Conservation (phyloP, 2,888 invertebrate genomes). For the Toxonevra muliebris region DNA sequence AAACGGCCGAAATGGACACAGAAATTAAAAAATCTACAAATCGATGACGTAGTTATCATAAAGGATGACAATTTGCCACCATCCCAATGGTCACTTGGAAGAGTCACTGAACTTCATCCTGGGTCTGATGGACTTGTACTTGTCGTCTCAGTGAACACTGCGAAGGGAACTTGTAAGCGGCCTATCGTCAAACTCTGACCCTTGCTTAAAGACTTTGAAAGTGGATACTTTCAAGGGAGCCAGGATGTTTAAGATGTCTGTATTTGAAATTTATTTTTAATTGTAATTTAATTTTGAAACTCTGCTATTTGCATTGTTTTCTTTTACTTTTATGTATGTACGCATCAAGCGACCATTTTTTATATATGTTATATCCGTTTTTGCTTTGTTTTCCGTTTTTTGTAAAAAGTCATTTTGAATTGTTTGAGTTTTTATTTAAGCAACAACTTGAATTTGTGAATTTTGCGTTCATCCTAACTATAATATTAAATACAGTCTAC, state of each 20-base stretch:
- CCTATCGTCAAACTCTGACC: too few species aligned
- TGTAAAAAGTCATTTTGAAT: too few species aligned
- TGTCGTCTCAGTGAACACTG: constrained; percentile 20
- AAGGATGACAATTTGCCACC: constrained; percentile 2
- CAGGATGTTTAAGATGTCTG: background rate
- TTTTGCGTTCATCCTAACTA: too few species aligned
- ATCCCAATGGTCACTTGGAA: background rate
- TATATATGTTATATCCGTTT: background rate
- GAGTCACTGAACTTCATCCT: background rate
- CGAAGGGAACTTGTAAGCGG: constrained; percentile 15
- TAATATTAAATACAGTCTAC: too few species aligned
- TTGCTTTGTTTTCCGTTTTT: too few species aligned
- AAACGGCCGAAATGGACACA: constrained; percentile 32
- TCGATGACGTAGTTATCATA: constrained; percentile 28
- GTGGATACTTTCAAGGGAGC: background rate
- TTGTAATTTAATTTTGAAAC: too few species aligned
- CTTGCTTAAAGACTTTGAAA: too few species aligned
- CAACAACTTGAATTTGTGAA: too few species aligned
- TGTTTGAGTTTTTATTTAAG: too few species aligned
- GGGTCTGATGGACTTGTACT: constrained; percentile 1
- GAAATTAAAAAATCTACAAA: constrained; percentile 23
- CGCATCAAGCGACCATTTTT: background rate
- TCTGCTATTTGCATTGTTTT: too few species aligned
- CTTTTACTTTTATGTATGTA: too few species aligned
- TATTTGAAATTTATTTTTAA: too few species aligned